Percentiles rank a stretch among this genome's conserved stretches.
phyloP scores from a whole-genome alignment of 53 echinoderm and acorn worm genomes.

The Mesocentrotus franciscanus region DNA sequence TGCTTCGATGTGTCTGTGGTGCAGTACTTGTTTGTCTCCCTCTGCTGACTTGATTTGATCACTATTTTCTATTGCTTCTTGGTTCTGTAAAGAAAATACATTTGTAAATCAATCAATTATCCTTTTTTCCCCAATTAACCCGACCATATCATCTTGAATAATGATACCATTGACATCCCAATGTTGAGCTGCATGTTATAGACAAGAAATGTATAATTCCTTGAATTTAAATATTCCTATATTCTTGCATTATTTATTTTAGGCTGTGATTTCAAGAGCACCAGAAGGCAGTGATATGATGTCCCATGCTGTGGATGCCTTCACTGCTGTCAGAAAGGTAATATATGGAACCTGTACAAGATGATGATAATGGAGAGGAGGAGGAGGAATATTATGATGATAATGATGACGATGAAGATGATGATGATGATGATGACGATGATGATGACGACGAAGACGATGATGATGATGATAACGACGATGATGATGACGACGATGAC shows the following conservation, averaged over 20 bases:
- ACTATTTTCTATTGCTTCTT: too few relatives aligned
- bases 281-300: slow-evolving; percentile 60
- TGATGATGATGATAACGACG: slow-evolving; percentile 23
- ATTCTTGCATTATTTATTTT: neutral
- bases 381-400: slow-evolving; percentile 45
- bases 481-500: slow-evolving; percentile 5
- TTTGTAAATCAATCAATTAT: too few relatives aligned
- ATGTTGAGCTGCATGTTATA: too few relatives aligned
- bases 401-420: slow-evolving; percentile 33
- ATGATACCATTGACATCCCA: too few relatives aligned
- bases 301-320: slow-evolving; percentile 69
- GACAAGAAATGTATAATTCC: neutral
- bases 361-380: slow-evolving; percentile 14
- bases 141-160: too few relatives aligned
- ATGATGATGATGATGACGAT: neutral
- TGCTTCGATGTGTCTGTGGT: neutral
- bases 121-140: too few relatives aligned
- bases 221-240: neutral
- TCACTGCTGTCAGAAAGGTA: slow-evolving; percentile 71
- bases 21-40: neutral
- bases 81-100: too few relatives aligned
- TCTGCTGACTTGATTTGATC: neutral
- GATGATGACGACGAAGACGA: neutral
- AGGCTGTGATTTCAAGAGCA: slow-evolving; percentile 76
- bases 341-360: neutral